Percentiles rank a stretch among this genome's conserved stretches.
Conservation (phyloP, 2,797 vertebrate genomes). For the Sibirionetta formosa region DNA sequence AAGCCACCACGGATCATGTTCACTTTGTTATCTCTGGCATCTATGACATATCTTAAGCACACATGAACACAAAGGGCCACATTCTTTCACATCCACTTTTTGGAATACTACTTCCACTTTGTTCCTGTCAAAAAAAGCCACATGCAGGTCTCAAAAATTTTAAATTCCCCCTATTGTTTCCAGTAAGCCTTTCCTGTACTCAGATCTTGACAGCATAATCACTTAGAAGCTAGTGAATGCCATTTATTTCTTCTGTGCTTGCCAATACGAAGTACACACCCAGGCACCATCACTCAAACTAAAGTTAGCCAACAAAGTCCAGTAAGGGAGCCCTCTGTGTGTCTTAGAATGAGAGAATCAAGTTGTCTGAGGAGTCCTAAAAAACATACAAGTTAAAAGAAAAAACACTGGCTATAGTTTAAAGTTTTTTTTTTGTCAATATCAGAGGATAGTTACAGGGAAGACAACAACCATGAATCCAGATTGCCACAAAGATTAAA, state of each 20-base stretch:
- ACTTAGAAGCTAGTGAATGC: neutral
- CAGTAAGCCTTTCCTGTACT: neutral
- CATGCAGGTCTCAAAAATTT: neutral
- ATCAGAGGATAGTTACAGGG: neutral
- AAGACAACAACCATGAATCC: neutral
- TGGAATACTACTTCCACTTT: neutral
- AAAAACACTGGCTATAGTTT: neutral
- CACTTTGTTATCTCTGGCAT: neutral
- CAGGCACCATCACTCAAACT: neutral
- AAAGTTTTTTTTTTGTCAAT: neutral
- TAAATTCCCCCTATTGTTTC: neutral
- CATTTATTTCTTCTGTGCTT: neutral
- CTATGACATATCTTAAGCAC: neutral
- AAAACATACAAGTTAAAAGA: neutral
- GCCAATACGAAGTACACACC: neutral
- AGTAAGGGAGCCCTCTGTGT: neutral
- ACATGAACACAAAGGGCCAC: neutral
- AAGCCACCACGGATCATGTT: neutral
- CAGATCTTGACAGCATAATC: neutral
- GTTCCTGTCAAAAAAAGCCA: neutral
- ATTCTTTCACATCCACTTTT: neutral
- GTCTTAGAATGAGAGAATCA: neutral
- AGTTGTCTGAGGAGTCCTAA: neutral
- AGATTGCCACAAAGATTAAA: neutral
- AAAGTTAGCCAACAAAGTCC: neutral